Evolutionary conservation across 1,140 invertebrate species (phyloP).

Genomic region (Chironomus striatipennis): DNA sequence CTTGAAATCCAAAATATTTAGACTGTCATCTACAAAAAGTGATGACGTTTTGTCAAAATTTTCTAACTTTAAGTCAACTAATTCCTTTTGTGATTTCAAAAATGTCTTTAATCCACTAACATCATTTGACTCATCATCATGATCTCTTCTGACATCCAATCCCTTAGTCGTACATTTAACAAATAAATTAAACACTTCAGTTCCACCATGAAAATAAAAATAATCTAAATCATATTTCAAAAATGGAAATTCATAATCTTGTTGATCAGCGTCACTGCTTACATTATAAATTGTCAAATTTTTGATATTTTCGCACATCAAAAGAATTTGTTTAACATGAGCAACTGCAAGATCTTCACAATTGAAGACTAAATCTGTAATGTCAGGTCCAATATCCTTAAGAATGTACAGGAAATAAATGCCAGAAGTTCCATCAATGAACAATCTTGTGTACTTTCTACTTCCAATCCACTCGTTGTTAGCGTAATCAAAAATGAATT

Average conservation of each 20-base stretch:
- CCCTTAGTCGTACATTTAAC: background rate
- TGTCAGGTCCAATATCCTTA: background rate
- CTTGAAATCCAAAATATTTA: background rate
- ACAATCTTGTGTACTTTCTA: background rate
- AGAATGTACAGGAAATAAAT: background rate
- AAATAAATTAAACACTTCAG: background rate
- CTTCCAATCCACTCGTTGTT: background rate
- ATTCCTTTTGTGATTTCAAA: background rate
- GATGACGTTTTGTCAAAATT: background rate
- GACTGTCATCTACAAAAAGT: background rate
- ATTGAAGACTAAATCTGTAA: background rate
- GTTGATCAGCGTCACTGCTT: background rate
- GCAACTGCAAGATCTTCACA: background rate
- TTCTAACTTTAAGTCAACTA: background rate
- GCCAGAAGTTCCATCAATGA: background rate
- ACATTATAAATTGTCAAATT: background rate
- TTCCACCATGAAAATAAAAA: background rate
- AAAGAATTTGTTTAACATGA: background rate
- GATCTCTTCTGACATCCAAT: background rate
- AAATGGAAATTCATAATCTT: background rate
- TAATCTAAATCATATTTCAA: background rate
- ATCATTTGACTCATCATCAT: background rate
- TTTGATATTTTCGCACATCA: background rate
- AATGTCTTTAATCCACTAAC: background rate
- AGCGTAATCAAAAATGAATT: background rate